Evolutionary conservation across 2,888 invertebrate genomes (phyloP).

Genomic region (Psococerastis gibbosa): DNA sequence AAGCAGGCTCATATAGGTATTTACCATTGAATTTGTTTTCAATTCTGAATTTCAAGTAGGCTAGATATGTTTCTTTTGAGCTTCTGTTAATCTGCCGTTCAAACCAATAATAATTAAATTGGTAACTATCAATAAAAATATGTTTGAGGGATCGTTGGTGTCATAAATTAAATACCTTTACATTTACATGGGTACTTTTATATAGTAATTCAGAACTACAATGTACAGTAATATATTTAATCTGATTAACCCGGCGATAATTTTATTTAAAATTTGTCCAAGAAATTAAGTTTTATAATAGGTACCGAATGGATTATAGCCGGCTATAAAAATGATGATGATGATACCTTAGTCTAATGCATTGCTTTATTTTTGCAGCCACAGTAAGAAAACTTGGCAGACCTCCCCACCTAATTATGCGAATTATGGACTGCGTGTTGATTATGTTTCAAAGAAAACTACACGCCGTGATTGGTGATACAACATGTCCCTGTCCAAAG

Average conservation of each 20-base stretch:
- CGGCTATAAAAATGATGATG: too few species aligned
- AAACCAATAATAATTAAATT: too few species aligned
- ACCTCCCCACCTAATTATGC: conserved; percentile 92
- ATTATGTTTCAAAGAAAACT: conserved; percentile 80
- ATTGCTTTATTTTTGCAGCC: conserved; percentile 28
- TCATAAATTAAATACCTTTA: conserved; percentile 8
- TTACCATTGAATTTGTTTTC: conserved; percentile 9
- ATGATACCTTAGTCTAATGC: conserved; percentile 5
- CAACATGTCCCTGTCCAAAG: conserved; percentile 66
- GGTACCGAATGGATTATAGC: too few species aligned
- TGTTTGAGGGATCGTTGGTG: not conserved
- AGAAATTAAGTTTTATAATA: too few species aligned
- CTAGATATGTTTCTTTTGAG: too few species aligned
- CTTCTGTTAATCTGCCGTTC: too few species aligned
- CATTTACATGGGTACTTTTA: too few species aligned
- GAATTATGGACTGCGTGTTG: conserved; percentile 93
- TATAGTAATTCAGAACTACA: too few species aligned
- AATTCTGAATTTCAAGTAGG: not conserved
- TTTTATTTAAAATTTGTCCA: too few species aligned
- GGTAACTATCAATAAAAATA: not conserved
- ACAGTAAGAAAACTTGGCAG: conserved; percentile 86
- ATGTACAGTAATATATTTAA: too few species aligned
- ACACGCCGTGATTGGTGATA: conserved; percentile 64
- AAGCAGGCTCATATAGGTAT: conserved; percentile 82
- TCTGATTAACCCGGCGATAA: too few species aligned